Conservation (phyloP, 2,888 invertebrate genomes). For the Cabera pusaria region DNA sequence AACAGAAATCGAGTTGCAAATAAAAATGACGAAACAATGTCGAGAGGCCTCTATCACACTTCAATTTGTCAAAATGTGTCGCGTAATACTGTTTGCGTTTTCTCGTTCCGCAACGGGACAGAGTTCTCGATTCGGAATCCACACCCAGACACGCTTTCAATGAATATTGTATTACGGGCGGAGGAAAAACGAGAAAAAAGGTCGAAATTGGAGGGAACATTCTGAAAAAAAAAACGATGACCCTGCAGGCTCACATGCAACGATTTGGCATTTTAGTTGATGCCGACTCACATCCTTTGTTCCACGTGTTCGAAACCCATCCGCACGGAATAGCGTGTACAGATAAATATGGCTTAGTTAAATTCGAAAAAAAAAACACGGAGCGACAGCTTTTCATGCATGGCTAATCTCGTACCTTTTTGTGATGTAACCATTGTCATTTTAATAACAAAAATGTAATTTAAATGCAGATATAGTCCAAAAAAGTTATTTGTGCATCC, state of each 20-base stretch:
- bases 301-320: conserved; percentile 43
- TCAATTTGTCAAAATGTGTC: conserved; percentile 71
- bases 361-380: conserved; percentile 37
- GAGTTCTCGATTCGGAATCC: conserved; percentile 39
- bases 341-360: conserved; percentile 50
- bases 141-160: conserved; percentile 53
- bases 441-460: neutral
- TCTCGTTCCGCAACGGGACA: conserved; percentile 37
- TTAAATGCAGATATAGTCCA: conserved; percentile 1
- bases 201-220: conserved; percentile 43
- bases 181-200: conserved; percentile 46
- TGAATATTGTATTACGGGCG: conserved; percentile 58
- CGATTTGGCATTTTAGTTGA: conserved; percentile 43
- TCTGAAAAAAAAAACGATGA: conserved; percentile 33
- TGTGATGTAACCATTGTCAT: conserved; percentile 3
- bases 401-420: conserved; percentile 24
- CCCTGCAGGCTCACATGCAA: conserved; percentile 43
- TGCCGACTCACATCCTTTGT: conserved; percentile 49
- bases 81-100: conserved; percentile 55
- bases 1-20: conserved; percentile 67
- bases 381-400: conserved; percentile 28
- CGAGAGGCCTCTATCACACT: conserved; percentile 56
- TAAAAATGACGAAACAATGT: conserved; percentile 69
- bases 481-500: too few relatives aligned
- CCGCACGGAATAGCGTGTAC: conserved; percentile 47